Percentiles rank a stretch among this genome's conserved stretches.
Evolutionary conservation across 64 coral and sea anemone species (phyloP).

Genomic region (Montipora foliosa): DNA sequence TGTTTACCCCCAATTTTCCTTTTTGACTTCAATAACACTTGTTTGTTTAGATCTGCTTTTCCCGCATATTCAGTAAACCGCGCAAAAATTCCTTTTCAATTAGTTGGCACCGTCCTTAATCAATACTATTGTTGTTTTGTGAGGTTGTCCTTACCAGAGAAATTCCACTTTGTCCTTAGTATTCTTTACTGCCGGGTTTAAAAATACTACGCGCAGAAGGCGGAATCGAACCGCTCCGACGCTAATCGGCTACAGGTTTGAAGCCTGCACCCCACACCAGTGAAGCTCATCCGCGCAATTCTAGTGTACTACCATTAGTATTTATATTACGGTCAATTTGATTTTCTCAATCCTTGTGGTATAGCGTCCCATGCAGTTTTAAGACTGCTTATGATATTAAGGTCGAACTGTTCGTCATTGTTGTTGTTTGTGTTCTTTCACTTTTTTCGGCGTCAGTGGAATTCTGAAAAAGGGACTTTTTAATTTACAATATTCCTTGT

Average conservation of each 20-base stretch:
- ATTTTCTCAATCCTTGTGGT: not conserved
- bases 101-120: too few species aligned
- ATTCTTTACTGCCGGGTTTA: not conserved
- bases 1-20: too few species aligned
- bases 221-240: slow-evolving; percentile 98
- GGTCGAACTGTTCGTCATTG: not conserved
- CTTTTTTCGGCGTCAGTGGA: not conserved
- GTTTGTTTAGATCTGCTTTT: too few species aligned
- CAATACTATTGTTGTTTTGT: too few species aligned
- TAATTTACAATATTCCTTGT: not conserved
- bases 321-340: not conserved
- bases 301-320: rapidly evolving
- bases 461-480: not conserved
- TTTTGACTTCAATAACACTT: too few species aligned
- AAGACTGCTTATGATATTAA: not conserved
- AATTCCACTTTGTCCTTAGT: too few species aligned
- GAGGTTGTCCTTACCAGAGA: too few species aligned
- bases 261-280: slow-evolving; percentile 98
- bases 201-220: slow-evolving; percentile 76
- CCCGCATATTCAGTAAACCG: too few species aligned
- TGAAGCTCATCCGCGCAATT: slow-evolving; percentile 90
- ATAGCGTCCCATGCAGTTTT: not conserved
- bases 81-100: too few species aligned
- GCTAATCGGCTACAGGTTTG: slow-evolving; percentile 96
- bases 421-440: not conserved